Base-by-base conservation (phyloP, 2,888 invertebrate species). In the Salticus scenicus region DNA sequence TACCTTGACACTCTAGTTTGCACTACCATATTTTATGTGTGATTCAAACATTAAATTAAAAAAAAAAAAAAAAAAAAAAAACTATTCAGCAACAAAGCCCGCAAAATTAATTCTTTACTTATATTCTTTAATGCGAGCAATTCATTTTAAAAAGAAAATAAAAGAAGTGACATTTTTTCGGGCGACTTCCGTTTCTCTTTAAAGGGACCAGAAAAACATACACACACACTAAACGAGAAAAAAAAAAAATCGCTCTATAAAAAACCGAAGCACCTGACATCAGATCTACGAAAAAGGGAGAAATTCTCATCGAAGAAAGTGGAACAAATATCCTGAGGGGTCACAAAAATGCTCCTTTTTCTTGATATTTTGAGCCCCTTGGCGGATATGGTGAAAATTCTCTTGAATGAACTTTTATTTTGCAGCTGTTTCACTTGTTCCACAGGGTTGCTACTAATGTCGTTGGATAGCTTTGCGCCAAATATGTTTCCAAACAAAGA, bases 351-450 rank as follows among this genome's bases (percentile, higher is more conserved):
- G 76, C 66, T 67, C 69, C 66, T 74, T 24, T 82, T 82, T 82
- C 82, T 83, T 83, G 77, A 77, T 77, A 84, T 84, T 84, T 83
- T 77, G 67, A 37, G 72, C 63, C 77, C 83, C 69, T 28, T 73
- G 77, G 83, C 83, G 83, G 83, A 84, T 77, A 77, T 83, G 83
- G 77, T 57, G 77, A 84, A 73, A 78, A 84, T 73, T 77, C 83
- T 51, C 73, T 17, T 84, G 77, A 84, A 84, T 84, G 83, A 84
- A 84, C 83, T 84, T 63, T 84, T 77, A 84, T 84, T 67, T 84
- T 84, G 83, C 83, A 84, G 83, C 83, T 84, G 83, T 78, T 84
- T 84, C 83, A 84, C 83, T 84, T 84, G 83, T 84, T 78, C 67
- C 77, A 37, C 42, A 69, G 83, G 83, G 76, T 77, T 77, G 20